phyloP scores from a whole-genome alignment of 1,140 invertebrate genomes.

The Platorchestia sp. region DNA sequence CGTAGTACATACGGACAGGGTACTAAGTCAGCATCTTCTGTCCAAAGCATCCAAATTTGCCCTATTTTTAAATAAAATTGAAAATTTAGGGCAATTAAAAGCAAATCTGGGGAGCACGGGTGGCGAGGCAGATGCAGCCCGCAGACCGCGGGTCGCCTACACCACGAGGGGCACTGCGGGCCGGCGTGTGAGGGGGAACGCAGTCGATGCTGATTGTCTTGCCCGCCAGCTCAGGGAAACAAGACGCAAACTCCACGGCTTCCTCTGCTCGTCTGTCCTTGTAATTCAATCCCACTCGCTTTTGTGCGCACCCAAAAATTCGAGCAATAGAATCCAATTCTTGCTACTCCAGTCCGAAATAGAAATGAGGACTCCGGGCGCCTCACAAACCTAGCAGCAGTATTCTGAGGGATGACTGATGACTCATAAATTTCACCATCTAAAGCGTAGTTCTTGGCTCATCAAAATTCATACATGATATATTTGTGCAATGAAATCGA shows the following conservation, averaged over 20 bases:
- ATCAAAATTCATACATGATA: slow-evolving; percentile 23
- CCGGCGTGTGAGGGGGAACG: not conserved
- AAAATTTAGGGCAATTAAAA: no score
- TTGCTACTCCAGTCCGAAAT: not conserved
- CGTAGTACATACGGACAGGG: no score
- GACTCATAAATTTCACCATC: not conserved
- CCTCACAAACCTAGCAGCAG: not conserved
- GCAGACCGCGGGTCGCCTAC: no score
- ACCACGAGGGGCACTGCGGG: not conserved
- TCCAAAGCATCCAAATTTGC: no score
- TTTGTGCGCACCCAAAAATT: not conserved
- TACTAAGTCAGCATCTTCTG: no score
- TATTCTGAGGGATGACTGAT: not conserved
- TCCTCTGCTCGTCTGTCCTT: not conserved
- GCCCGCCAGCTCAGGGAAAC: not conserved
- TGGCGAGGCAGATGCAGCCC: no score
- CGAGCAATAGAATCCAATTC: not conserved
- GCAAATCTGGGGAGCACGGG: no score
- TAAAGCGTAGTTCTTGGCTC: not conserved
- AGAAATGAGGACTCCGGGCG: not conserved
- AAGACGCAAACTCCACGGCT: not conserved
- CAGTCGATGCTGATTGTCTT: not conserved
- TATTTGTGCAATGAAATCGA: not conserved
- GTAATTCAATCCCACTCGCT: not conserved
- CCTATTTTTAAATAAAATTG: no score